Evolutionary conservation across 2,113 vertebrate species (phyloP), one percentile per base, ranked within the genome.

Genomic region (Elephantulus edwardii): DNA sequence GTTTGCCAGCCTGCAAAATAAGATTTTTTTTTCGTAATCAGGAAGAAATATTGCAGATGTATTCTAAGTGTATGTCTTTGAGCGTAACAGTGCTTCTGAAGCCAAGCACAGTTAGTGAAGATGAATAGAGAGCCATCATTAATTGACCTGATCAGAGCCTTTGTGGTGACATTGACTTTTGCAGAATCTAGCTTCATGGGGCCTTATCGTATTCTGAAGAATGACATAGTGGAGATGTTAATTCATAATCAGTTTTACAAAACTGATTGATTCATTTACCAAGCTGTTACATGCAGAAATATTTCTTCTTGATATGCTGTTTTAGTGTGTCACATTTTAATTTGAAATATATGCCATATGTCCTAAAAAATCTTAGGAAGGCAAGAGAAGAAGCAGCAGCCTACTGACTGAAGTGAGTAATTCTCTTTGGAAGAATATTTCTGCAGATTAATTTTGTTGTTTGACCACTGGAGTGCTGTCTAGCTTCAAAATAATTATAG

Each of bases 41-140:
- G 62, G 38, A 85, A 44, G 52, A 46, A 80, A 60, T 88, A 44
- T 86, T 86, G 77, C 80, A 86, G 24, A 91, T 19, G 54, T 44
- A 89, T 76, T 74, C 92, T 81, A 93, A 85, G 80, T 94, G 80
- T 68, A 24, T 78, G 19, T 88, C 20, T 89, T 71, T 90, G 78
- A 83, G 70, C 62, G 11, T 40, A 58, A 71, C 30, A 82, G n/a
- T 70, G 5, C 5, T 70, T 91, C 89, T 90, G 86, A 88, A 66
- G 54, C 44, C 17, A 40, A 7, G 26, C 33, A 62, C 1, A 33
- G 24, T 93, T 88, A 8, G n/a, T 56, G 35, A 76, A 81, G 42
- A 90, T 38, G 2, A 90, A 46, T 38, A 58, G 24, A 66, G 80
- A 78, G 87, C 52, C 10, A 14, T 42, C 5, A 7, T 86, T 81